Evolutionary conservation across 2,113 vertebrate species (phyloP).

Genomic region (Megaceryle maxima): DNA sequence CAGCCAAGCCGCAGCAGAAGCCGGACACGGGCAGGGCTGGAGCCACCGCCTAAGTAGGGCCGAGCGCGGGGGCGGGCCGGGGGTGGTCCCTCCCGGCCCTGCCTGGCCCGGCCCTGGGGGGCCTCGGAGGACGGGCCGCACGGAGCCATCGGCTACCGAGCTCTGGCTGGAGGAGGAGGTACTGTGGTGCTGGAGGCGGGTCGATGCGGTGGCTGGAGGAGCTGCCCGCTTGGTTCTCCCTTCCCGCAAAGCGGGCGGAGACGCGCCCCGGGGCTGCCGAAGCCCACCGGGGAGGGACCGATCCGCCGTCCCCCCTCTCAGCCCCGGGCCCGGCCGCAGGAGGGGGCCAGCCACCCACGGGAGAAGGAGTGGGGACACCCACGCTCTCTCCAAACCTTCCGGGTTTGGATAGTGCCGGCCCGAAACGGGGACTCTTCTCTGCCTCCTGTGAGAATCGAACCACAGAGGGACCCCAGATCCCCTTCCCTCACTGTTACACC

Average conservation of each 20-base stretch:
- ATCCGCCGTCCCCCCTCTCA: background rate
- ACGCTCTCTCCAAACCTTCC: too few species aligned
- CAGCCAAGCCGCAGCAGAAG: too few species aligned
- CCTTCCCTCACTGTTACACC: rapidly evolving
- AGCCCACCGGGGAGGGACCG: too few species aligned
- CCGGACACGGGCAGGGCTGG: too few species aligned
- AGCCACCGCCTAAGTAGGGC: background rate
- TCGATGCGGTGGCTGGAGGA: too few species aligned
- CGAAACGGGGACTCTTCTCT: too few species aligned
- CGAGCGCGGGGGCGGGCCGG: background rate
- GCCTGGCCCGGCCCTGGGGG: background rate
- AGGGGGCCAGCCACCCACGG: background rate
- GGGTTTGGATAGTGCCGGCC: too few species aligned
- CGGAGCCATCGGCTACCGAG: background rate
- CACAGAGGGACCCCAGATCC: background rate
- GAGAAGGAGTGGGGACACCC: background rate
- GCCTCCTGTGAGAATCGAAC: background rate
- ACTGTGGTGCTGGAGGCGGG: too few species aligned
- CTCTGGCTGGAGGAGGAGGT: background rate
- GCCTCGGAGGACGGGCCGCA: too few species aligned
- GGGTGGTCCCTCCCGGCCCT: background rate
- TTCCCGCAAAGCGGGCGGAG: background rate
- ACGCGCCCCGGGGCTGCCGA: too few species aligned
- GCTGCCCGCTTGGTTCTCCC: too few species aligned
- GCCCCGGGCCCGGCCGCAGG: background rate